Evolutionary conservation across 2,888 invertebrate species (phyloP), one percentile per base, ranked within the genome.

Genomic region (Lasioglossum morio): DNA sequence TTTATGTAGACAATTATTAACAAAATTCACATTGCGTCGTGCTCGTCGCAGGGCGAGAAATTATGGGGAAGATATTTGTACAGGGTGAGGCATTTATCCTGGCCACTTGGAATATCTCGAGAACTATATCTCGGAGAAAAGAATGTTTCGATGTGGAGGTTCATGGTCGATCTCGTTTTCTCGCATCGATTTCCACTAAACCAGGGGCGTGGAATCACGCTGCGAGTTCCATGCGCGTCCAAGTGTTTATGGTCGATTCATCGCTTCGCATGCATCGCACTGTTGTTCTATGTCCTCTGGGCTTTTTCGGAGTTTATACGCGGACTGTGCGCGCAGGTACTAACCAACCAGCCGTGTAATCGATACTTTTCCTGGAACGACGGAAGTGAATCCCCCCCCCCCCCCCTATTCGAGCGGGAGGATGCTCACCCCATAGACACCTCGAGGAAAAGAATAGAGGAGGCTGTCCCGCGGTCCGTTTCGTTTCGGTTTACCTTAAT

Each of bases 251-350:
- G 23, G 8, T 23, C 48, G 14, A 53, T 8, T 23, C 23, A 57
- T 57, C 43, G 66, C 79, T 80, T 87, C 76, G 81, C 85, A 87
- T 87, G 82, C 60, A 14, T 72, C 27, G 72, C 60, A 46, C 69
- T 79, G 63, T 60, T 79, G 63, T 60, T 48, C 23, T 57, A 69
- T 73, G 43, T 70, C 75, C 69, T 79, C 14, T 86, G 60, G 78
- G 78, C 73, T 87, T 81, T 48, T 84, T 81, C 70, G 46, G 72
- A 30, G 30, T 63, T 63, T 16, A 63, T 16, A 16, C 27, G 37
- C 57, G 40, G 30, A 66, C 34, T 74, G 40, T 40, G 79, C 27
- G 79, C 27, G 34, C 37, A 53, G 37, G 76, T 69, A 79, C 81
- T 84, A 87, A 75, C 77, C 34, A 84, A 40, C 46, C 46, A 53